Base-by-base conservation (phyloP, 37 sponge, comb jelly and placozoan species). In the Axinella damicornis region DNA sequence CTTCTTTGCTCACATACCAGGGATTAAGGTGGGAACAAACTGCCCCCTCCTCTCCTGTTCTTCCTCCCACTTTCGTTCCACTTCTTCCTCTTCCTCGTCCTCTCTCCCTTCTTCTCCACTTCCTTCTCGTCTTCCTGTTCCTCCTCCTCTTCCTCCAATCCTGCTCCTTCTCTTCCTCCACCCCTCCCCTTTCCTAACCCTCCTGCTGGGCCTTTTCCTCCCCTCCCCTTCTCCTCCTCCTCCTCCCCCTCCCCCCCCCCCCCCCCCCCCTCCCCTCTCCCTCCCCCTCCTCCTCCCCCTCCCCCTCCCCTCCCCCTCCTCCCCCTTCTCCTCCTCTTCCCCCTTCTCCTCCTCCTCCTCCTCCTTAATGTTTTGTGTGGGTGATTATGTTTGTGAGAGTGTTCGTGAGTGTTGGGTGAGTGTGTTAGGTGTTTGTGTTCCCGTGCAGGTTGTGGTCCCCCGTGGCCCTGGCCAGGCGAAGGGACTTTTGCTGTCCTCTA, bases 381-480 rank as follows among this genome's bases (percentile, higher is more conserved):
- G n/a, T n/a, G 63, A 14, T 27, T 11, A 61, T 46, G 9, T 9
- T 12, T 46, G 4, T 46, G 46, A 46, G 4, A 4, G 4, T 9
- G 46, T 4, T 9, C 46, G 4, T 46, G 46, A 46, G 46, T 46
- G n/a, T n/a, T n/a, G n/a, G n/a, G n/a, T n/a, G n/a, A 18, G 57
- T 56, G 15, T 18, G 17, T 56, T 56, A 19, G 57, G 17, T 68
- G 69, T 68, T 21, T 22, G 32, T 46, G 2, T 5, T 52, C 67
- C 35, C 18, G 11, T 67, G 2, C 53, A 97, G 98, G 96, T 98
- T 19, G 96, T 98, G 18, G 85, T 98, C 16, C 99, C 99, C 12
- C 76, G 99, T 20, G 94, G 99, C 0, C 96, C 99, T 21, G 81
- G 92, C 37, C 99, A 98, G 67, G 96, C 99, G 20, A 98, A 98